phyloP scores from a whole-genome alignment of 2,113 vertebrate species.

The Tetrao urogallus region DNA sequence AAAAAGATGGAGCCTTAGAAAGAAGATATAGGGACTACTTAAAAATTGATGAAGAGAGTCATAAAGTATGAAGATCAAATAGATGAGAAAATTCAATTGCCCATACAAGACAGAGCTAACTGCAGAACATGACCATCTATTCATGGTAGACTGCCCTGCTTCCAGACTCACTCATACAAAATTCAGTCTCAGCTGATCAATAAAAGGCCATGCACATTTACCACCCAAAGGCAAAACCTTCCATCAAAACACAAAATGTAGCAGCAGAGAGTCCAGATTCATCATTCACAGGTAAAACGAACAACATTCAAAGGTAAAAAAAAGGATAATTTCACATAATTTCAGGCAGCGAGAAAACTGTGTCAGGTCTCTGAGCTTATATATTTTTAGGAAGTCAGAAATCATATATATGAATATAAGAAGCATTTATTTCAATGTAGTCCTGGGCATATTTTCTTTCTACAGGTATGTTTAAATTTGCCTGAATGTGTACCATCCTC shows the following conservation, averaged over 20 bases:
- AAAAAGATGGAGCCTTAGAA: background rate
- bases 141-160: background rate
- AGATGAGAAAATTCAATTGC: constrained; percentile 33
- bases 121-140: constrained; percentile 2
- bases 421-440: background rate
- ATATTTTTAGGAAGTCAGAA: background rate
- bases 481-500: background rate
- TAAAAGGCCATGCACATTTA: background rate
- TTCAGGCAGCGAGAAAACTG: background rate
- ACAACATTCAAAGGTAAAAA: background rate
- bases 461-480: background rate
- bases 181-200: background rate
- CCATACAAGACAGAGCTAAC: background rate
- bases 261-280: background rate
- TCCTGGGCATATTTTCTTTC: background rate
- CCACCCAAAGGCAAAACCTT: background rate
- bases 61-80: background rate
- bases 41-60: background rate
- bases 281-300: background rate
- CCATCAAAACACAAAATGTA: background rate
- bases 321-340: background rate
- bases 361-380: background rate
- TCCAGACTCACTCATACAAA: background rate
- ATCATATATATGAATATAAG: background rate
- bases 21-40: background rate